phyloP scores from a whole-genome alignment of 1,140 invertebrate genomes.

The Brachionus plicatilis region DNA sequence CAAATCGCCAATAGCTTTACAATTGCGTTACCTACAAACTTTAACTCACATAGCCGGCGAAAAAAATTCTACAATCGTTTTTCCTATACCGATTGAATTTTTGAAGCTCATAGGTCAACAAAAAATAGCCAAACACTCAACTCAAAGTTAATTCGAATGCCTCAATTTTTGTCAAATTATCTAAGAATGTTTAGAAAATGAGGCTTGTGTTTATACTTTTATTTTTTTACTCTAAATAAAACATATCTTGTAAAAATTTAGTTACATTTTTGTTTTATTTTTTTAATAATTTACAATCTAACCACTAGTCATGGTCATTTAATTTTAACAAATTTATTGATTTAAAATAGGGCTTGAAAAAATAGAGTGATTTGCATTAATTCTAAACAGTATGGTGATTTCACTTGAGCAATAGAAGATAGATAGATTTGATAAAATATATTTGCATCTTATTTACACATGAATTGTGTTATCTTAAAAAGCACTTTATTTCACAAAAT shows the following conservation, averaged over 20 bases:
- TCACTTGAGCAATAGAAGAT: background rate
- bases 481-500: background rate
- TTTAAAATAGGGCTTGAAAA: background rate
- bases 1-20: conserved; percentile 68
- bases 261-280: background rate
- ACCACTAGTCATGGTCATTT: background rate
- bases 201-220: background rate
- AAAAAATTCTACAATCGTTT: conserved; percentile 96
- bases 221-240: background rate
- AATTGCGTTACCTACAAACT: conserved; percentile 72
- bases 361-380: background rate
- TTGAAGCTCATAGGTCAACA: conserved; percentile 54
- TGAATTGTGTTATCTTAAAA: background rate
- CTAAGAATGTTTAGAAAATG: background rate
- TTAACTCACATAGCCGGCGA: conserved; percentile 89
- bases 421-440: background rate
- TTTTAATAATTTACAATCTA: background rate
- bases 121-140: background rate
- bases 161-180: background rate
- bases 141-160: background rate
- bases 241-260: background rate
- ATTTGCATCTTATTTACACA: background rate
- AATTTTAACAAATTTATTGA: background rate
- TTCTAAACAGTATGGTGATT: background rate
- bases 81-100: conserved; percentile 87